Evolutionary conservation across 2,888 invertebrate species (phyloP).

Genomic region (Epiblema foenella): DNA sequence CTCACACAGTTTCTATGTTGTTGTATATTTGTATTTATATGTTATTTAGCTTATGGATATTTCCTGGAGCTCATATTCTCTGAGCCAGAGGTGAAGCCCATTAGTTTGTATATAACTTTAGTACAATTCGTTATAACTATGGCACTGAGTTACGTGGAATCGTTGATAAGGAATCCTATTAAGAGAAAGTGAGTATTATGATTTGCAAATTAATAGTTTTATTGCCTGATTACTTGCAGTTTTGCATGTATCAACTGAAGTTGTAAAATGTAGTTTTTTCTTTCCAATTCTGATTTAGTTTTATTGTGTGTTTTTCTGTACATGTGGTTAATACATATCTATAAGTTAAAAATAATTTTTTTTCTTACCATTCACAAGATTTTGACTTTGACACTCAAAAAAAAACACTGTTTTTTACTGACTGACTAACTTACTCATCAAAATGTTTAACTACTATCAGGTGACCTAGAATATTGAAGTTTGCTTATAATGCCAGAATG

Average conservation of each 20-base stretch:
- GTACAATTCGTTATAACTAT: conserved; percentile 96
- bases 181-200: conserved; percentile 82
- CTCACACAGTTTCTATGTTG: conserved; percentile 90
- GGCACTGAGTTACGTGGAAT: conserved; percentile 91
- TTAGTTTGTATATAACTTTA: conserved; percentile 96
- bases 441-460: too few relatives aligned
- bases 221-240: neutral
- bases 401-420: too few relatives aligned
- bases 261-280: too few relatives aligned
- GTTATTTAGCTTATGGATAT: conserved; percentile 96
- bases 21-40: conserved; percentile 92
- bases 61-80: conserved; percentile 96
- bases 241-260: too few relatives aligned
- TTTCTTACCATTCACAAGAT: too few relatives aligned
- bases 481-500: neutral
- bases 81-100: conserved; percentile 94
- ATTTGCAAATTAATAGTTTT: conserved; percentile 21
- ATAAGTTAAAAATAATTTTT: neutral
- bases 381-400: too few relatives aligned
- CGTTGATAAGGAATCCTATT: conserved; percentile 85
- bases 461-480: too few relatives aligned
- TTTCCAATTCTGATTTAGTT: too few relatives aligned
- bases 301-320: too few relatives aligned
- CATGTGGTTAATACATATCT: too few relatives aligned
- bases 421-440: too few relatives aligned